Conservation (phyloP, 2,888 invertebrate species). For the Mimas tiliae region DNA sequence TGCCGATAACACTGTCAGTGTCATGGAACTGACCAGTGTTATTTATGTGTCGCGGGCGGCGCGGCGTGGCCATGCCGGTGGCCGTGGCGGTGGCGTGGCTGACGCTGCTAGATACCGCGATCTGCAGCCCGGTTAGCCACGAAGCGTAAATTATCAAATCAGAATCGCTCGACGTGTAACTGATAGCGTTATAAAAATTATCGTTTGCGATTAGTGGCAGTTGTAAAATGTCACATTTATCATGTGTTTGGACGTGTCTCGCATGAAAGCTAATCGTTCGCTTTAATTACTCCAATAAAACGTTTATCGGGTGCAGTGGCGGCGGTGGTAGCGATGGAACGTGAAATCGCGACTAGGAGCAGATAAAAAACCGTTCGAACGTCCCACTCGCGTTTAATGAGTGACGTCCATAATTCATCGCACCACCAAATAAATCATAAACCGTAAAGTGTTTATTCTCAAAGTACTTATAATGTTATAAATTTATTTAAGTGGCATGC, state of each 20-base stretch:
- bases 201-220: slow-evolving; percentile 56
- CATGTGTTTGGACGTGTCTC: slow-evolving; percentile 69
- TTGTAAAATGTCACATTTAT: slow-evolving; percentile 72
- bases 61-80: no score
- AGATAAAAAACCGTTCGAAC: slow-evolving; percentile 66
- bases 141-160: slow-evolving; percentile 50
- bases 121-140: background rate
- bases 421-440: slow-evolving; percentile 82
- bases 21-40: slow-evolving; percentile 76
- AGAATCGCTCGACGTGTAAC: slow-evolving; percentile 53
- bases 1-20: slow-evolving; percentile 62
- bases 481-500: slow-evolving; percentile 83
- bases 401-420: slow-evolving; percentile 79
- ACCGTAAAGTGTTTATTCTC: slow-evolving; percentile 82
- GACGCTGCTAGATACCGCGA: background rate
- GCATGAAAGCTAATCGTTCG: slow-evolving; percentile 70
- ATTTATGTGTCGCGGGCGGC: slow-evolving; percentile 55
- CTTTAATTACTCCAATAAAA: slow-evolving; percentile 82
- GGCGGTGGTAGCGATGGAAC: slow-evolving; percentile 67
- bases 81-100: slow-evolving; percentile 11
- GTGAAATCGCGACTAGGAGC: slow-evolving; percentile 72
- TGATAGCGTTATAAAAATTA: slow-evolving; percentile 61
- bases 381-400: slow-evolving; percentile 70
- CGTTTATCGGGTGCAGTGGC: slow-evolving; percentile 73
- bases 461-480: slow-evolving; percentile 84